These are phyloP conservation scores for Ochropacha duplaris DNA, from an alignment of 2,888 invertebrate genomes.

Conservation along the genomic window DNA sequence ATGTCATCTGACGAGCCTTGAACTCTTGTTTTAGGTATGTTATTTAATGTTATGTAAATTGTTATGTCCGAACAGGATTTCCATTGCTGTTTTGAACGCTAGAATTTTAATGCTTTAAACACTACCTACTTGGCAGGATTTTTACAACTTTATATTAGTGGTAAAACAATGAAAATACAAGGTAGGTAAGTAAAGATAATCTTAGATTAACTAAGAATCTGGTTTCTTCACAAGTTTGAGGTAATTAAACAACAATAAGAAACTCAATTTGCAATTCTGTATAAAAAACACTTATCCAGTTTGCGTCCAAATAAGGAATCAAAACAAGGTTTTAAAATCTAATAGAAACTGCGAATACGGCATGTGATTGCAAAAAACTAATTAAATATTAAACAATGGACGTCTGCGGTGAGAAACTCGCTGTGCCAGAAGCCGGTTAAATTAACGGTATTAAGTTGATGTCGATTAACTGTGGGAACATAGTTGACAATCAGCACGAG, in stretches of 20 bases:
- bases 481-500: constrained; percentile 27
- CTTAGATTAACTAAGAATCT: background rate
- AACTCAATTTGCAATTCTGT: background rate
- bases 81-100: constrained; percentile 1
- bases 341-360: background rate
- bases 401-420: constrained; percentile 3
- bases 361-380: constrained; percentile 20
- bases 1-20: constrained; percentile 37
- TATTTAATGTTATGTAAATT: constrained; percentile 24
- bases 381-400: constrained; percentile 14
- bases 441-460: constrained; percentile 39
- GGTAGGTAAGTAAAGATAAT: background rate
- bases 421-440: constrained; percentile 17
- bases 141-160: background rate
- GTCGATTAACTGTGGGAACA: constrained; percentile 23
- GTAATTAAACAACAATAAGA: background rate
- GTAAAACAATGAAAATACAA: background rate
- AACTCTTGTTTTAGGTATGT: constrained; percentile 21
- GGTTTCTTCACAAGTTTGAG: background rate
- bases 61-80: constrained; percentile 12
- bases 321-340: background rate
- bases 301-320: background rate
- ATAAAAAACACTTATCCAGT: background rate
- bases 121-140: background rate
- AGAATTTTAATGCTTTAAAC: background rate